Base-by-base conservation (phyloP, 2,797 vertebrate genomes). In the Sandelia bainsii region DNA sequence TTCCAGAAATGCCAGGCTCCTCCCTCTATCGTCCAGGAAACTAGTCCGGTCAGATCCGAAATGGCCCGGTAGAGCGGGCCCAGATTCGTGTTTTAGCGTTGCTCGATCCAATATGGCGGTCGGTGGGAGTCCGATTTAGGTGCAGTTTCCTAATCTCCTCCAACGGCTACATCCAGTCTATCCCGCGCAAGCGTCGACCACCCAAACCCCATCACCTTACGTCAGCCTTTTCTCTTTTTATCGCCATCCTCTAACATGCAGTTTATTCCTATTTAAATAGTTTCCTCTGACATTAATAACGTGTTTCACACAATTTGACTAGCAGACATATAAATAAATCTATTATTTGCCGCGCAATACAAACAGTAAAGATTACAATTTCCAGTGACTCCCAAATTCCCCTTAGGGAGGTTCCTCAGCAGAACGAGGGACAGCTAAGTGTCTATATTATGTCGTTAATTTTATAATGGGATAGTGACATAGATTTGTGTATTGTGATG, bases 1-100 rank as follows among this genome's bases (percentile, higher is more conserved):
- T 93, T 92, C 93, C 89, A 93, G 90, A 93, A 93, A 90, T 58
- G 76, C 89, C 83, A 92, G 86, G 73, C 93, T 94, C 94, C 94
- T 89, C 94, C 94, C 90, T 92, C 89, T 69, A 42, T 70, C 72
- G 76, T 72, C 78, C 91, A 84, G 77, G 93, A 93, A 93, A 92
- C 92, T 89, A 91, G 59, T 77, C 68, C 62, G 25, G 11, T 2
- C 25, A 3, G 89, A 91, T 78, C 91, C 91, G 65, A 59, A 84
- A 85, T 85, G 92, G 89, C 42, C 40, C 37, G 8, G 5, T 20
- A 23, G 17, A 45, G 25, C 0, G 42, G 49, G 10, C 56, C 40
- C n/a, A 2, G n/a, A 7, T 32, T 54, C 40, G 68, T 19, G 2
- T 14, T 22, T 17, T 3, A 10, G 5, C 12, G 32, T 14, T 1